phyloP scores from a whole-genome alignment of 2,888 invertebrate genomes.

The Schrankia costaestrigalis region DNA sequence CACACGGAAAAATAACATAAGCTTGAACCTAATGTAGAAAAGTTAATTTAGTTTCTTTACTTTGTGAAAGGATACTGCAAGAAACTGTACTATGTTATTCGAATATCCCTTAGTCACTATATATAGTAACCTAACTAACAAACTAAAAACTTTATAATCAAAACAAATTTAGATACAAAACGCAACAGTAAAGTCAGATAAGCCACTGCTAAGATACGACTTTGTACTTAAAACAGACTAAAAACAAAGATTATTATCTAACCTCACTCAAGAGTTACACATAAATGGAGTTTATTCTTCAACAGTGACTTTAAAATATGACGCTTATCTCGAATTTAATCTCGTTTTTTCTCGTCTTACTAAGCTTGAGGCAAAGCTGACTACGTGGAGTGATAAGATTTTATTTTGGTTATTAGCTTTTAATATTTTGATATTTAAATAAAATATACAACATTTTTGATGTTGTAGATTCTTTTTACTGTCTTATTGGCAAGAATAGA shows the following conservation, averaged over 20 bases:
- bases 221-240: conserved; percentile 15
- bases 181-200: conserved; percentile 13
- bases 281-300: conserved; percentile 35
- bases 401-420: conserved; percentile 49
- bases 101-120: too few relatives aligned
- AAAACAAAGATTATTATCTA: conserved; percentile 32
- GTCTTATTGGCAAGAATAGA: too few relatives aligned
- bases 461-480: too few relatives aligned
- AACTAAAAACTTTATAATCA: too few relatives aligned
- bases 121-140: too few relatives aligned
- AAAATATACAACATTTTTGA: conserved; percentile 19
- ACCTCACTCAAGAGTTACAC: conserved; percentile 25
- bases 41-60: too few relatives aligned
- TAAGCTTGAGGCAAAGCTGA: conserved; percentile 42
- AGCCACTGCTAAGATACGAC: conserved; percentile 7
- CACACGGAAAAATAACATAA: too few relatives aligned
- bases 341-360: conserved; percentile 47
- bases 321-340: conserved; percentile 44
- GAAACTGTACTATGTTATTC: too few relatives aligned
- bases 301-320: conserved; percentile 34
- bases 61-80: too few relatives aligned
- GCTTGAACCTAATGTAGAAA: too few relatives aligned
- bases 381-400: conserved; percentile 39
- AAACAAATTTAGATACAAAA: not conserved
- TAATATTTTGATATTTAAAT: conserved; percentile 32